These are phyloP conservation scores for Ophiothrix spiculata DNA, from an alignment of 35 echinoderm and acorn worm genomes.

Conservation along the genomic window DNA sequence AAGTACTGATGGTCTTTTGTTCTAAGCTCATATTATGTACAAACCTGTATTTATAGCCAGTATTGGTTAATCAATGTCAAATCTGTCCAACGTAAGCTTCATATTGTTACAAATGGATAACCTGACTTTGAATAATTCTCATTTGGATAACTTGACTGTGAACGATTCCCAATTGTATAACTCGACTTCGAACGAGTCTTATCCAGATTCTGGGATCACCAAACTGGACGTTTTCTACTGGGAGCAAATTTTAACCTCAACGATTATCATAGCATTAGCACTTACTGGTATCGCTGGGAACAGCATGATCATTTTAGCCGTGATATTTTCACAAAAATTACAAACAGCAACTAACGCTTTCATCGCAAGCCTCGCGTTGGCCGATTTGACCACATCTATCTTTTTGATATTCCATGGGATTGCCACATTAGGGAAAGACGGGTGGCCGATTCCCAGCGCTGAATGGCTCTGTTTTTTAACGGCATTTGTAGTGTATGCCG, in stretches of 20 bases:
- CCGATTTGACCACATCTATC: slow-evolving; percentile 17
- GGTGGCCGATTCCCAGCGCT: neutral
- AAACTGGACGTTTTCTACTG: neutral
- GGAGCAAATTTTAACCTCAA: neutral
- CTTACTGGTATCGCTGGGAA: neutral
- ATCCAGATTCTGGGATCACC: no score
- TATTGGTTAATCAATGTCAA: no score
- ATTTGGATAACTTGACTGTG: no score
- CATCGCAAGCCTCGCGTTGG: slow-evolving; percentile 27
- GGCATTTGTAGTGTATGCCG: neutral
- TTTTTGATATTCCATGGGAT: neutral
- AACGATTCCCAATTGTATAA: no score
- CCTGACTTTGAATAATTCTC: no score
- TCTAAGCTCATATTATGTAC: no score
- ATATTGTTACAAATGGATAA: no score
- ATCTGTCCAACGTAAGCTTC: no score
- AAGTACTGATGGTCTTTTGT: no score
- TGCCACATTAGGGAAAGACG: neutral
- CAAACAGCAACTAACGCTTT: slow-evolving; percentile 58
- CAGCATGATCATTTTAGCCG: slow-evolving; percentile 26
- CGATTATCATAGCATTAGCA: neutral
- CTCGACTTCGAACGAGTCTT: no score
- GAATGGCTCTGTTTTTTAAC: neutral
- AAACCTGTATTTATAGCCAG: no score
- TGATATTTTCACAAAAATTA: slow-evolving; percentile 30